Conservation (phyloP, 2,888 invertebrate species). For the Hyalella azteca region DNA sequence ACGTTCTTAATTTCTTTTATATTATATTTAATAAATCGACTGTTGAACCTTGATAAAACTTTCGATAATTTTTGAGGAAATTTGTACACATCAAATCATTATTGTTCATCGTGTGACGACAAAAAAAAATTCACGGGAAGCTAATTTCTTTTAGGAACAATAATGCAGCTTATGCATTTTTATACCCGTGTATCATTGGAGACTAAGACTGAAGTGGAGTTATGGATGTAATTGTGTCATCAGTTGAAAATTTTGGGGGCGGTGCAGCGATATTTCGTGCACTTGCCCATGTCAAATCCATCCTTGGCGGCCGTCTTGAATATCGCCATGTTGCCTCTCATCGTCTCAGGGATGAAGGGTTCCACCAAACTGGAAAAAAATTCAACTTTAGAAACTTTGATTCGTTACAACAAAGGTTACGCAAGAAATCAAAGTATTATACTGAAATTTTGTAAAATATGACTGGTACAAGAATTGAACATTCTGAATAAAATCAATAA, state of each 20-base stretch:
- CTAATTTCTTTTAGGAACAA: not conserved
- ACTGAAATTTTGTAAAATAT: too few relatives aligned
- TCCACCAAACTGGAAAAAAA: conserved; percentile 50
- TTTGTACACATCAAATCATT: not conserved
- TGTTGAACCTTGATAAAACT: not conserved
- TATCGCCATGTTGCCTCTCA: conserved; percentile 54
- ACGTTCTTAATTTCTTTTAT: not conserved
- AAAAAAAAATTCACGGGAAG: not conserved
- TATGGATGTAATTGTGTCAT: not conserved
- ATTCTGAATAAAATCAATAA: too few relatives aligned
- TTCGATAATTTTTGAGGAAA: not conserved
- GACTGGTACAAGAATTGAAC: too few relatives aligned
- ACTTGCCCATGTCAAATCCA: conserved; percentile 52
- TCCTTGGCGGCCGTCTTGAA: conserved; percentile 56
- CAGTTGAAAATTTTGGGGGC: conserved; percentile 50
- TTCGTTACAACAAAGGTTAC: not conserved
- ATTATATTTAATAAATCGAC: not conserved
- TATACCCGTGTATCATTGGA: not conserved
- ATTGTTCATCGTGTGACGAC: not conserved
- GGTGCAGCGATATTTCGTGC: conserved; percentile 50
- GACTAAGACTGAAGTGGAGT: not conserved
- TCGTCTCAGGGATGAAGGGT: conserved; percentile 52
- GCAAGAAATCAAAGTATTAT: too few relatives aligned
- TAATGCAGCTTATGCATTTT: not conserved
- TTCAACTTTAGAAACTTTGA: not conserved